These are phyloP conservation scores for Chironomus riparius DNA, from an alignment of 2,888 invertebrate species.

Conservation along the genomic window DNA sequence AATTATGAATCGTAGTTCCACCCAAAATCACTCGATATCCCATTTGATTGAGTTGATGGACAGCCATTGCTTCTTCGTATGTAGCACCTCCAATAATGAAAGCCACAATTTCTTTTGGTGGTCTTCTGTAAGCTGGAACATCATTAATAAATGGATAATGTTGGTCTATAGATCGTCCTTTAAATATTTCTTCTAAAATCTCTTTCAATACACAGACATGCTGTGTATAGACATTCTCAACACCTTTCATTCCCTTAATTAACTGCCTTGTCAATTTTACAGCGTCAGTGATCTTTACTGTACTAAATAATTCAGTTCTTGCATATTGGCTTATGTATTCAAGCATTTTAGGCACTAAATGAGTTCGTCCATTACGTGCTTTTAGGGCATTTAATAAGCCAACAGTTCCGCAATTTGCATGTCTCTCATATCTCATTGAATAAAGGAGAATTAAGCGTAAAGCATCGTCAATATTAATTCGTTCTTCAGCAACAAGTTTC, in stretches of 20 bases:
- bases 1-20: constrained; percentile 88
- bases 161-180: constrained; percentile 79
- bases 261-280: constrained; percentile 55
- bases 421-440: constrained; percentile 85
- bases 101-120: constrained; percentile 88
- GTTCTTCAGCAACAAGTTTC: constrained; percentile 63
- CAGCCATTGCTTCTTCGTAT: constrained; percentile 86
- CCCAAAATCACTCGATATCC: constrained; percentile 74
- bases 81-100: constrained; percentile 95
- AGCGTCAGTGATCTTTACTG: constrained; percentile 87
- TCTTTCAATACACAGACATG: constrained; percentile 89
- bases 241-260: constrained; percentile 70
- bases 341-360: constrained; percentile 53
- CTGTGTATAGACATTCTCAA: constrained; percentile 98
- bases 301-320: constrained; percentile 77
- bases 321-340: constrained; percentile 81
- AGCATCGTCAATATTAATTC: constrained; percentile 67
- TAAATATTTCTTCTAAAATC: constrained; percentile 80
- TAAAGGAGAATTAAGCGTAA: constrained; percentile 85
- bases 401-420: constrained; percentile 72
- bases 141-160: constrained; percentile 76
- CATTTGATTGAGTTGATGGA: constrained; percentile 69
- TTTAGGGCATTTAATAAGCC: constrained; percentile 66
- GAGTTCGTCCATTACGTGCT: constrained; percentile 60
- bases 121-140: constrained; percentile 43